A percentile compares a stretch with the other conserved stretches of the same genome.
Conservation (phyloP, 2,113 vertebrate genomes). For the Psittacara wagleri region DNA sequence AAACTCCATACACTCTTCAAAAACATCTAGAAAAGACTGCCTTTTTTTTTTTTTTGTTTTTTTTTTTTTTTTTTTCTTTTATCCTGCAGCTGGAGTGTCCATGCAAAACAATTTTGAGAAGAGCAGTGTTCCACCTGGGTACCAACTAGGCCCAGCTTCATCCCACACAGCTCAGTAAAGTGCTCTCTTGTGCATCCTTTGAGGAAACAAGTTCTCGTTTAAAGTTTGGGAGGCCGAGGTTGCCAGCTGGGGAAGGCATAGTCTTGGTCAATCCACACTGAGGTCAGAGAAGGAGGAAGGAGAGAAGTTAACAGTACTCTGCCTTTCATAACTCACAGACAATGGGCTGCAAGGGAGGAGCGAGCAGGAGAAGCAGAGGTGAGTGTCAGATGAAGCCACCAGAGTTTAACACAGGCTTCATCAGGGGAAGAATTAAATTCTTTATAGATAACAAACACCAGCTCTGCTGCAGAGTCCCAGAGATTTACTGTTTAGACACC, state of each 20-base stretch:
- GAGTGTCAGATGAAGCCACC: not conserved
- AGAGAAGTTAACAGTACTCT: slow-evolving; percentile 25
- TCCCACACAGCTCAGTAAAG: slow-evolving; percentile 63
- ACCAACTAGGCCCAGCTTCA: not conserved
- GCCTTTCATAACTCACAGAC: slow-evolving; percentile 18
- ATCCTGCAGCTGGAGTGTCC: slow-evolving; percentile 33
- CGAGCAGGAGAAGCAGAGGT: not conserved
- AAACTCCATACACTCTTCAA: slow-evolving; percentile 53
- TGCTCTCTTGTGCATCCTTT: slow-evolving; percentile 69
- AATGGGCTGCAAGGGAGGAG: not conserved
- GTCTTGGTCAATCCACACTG: not conserved
- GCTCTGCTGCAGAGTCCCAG: not conserved
- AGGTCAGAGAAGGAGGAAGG: slow-evolving; percentile 44
- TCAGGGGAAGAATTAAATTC: not conserved
- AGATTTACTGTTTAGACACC: not conserved
- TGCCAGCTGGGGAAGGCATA: not conserved
- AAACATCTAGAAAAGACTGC: slow-evolving; percentile 55
- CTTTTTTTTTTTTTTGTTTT: not conserved
- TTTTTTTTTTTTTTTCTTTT: not conserved
- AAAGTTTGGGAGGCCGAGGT: slow-evolving; percentile 8
- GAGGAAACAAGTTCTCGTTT: not conserved
- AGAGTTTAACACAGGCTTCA: not conserved
- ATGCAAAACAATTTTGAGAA: slow-evolving; percentile 67
- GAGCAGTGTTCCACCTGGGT: slow-evolving; percentile 51
- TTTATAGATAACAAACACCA: not conserved